Percentiles rank a stretch among this genome's conserved stretches.
Conservation (phyloP, 2,113 vertebrate species). For the Apodemus sylvaticus region DNA sequence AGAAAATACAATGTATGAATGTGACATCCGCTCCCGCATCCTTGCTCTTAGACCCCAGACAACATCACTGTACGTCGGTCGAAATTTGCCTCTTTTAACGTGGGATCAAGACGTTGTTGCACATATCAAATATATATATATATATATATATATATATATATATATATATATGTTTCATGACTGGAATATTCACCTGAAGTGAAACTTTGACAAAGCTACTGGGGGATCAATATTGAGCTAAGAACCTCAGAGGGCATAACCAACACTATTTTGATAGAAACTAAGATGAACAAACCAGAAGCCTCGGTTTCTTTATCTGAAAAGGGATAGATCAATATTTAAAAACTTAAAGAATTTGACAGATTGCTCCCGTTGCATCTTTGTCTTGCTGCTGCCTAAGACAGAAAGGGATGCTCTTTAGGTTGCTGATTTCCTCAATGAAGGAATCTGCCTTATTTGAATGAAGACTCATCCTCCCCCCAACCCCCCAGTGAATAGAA, state of each 20-base stretch:
- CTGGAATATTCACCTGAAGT: slow-evolving; percentile 34
- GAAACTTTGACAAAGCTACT: slow-evolving; percentile 23
- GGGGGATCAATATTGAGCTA: neutral
- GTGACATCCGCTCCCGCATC: slow-evolving; percentile 71
- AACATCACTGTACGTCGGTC: neutral
- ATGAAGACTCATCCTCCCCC: slow-evolving; percentile 27
- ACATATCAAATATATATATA: neutral
- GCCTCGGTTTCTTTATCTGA: neutral
- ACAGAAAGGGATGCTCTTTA: neutral
- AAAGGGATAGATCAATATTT: slow-evolving; percentile 5
- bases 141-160: too few species aligned
- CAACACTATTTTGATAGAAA: neutral
- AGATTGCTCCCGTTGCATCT: neutral
- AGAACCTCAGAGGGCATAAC: neutral
- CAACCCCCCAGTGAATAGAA: neutral
- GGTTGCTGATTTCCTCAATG: neutral
- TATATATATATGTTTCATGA: neutral
- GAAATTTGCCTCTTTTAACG: slow-evolving; percentile 2
- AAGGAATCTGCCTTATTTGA: slow-evolving; percentile 31
- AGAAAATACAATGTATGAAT: slow-evolving; percentile 79
- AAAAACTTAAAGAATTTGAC: neutral
- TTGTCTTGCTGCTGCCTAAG: neutral
- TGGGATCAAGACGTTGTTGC: slow-evolving; percentile 15
- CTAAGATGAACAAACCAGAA: neutral
- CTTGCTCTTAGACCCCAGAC: slow-evolving; percentile 25